Base-by-base conservation (phyloP, 2,113 vertebrate genomes). In the Megaceryle maxima region DNA sequence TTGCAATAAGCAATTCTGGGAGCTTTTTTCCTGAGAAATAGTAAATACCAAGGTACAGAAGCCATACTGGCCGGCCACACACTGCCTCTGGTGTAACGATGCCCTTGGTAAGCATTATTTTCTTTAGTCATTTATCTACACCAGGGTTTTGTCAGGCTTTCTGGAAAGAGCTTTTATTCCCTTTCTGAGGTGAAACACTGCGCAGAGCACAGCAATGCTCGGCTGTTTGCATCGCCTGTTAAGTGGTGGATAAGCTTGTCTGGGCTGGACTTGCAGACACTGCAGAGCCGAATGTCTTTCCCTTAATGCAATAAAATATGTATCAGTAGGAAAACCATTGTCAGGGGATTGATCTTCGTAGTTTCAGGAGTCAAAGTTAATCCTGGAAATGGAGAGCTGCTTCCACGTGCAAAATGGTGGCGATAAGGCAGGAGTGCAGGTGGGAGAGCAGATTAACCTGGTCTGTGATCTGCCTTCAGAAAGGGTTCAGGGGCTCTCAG, bases 241-340 rank as follows among this genome's bases (percentile, higher is more conserved):
- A 73, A 93, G 70, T 68, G 74, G 37, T 76, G 74, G 85, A 72
- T 85, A 89, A 94, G 84, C 90, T 91, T 13, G 33, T 72, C 77
- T 87, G 82, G 78, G 44, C 26, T 96, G 5, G 1, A 44, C 72
- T 51, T 68, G 87, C 90, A 92, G 81, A 21, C 43, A 48, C 74
- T 79, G 84, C 95, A 95, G 90, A 92, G 90, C 63, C 4, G 0
- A 70, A 88, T 93, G 62, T 37, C 75, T 79, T 96, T 76, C 59
- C 64, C 75, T 69, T 79, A 90, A 87, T 35, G 78, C 53, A 92
- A 91, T 88, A 90, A 92, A 93, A 92, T 90, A 92, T 57, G 59
- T 44, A 20, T 83, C 31, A 79, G 62, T n/a, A 75, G 90, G 79
- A 73, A 93, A 93, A 73, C 18, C 67, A 19, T 29, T 51, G 70